Percentiles rank a stretch among this genome's conserved stretches.
phyloP scores from a whole-genome alignment of 1,140 invertebrate species.

The Phymastichus coffea region DNA sequence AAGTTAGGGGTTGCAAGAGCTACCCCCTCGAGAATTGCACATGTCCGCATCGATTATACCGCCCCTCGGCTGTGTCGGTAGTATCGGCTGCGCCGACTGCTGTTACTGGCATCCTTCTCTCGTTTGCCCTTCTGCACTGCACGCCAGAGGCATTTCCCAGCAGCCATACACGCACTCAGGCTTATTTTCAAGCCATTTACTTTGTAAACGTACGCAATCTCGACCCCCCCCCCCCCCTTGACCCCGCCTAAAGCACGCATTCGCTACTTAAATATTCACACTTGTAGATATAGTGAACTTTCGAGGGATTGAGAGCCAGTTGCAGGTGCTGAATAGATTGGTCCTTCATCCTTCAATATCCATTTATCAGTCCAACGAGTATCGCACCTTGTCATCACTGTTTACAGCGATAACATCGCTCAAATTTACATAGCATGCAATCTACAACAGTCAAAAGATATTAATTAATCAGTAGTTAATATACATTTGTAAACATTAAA shows the following conservation, averaged over 20 bases:
- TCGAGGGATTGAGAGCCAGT: no score
- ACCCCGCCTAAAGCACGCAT: no score
- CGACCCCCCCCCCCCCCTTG: slow-evolving; percentile 31
- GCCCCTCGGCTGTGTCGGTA: slow-evolving; percentile 41
- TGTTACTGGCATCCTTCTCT: slow-evolving; percentile 33
- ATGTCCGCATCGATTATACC: slow-evolving; percentile 59
- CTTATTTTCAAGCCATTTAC: slow-evolving; percentile 58
- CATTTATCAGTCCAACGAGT: no score
- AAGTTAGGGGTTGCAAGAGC: slow-evolving; percentile 56
- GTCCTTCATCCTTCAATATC: no score
- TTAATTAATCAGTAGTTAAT: no score
- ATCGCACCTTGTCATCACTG: no score
- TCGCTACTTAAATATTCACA: slow-evolving; percentile 32
- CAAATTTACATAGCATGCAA: no score
- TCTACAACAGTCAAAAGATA: no score
- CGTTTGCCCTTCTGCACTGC: slow-evolving; percentile 20
- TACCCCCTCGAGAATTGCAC: slow-evolving; percentile 56
- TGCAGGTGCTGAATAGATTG: no score
- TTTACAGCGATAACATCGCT: no score
- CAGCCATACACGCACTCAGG: slow-evolving; percentile 32
- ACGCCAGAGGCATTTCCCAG: slow-evolving; percentile 9
- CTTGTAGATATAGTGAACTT: no score
- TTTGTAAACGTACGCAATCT: slow-evolving; percentile 56
- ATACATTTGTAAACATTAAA: no score
- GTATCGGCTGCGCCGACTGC: slow-evolving; percentile 16